Evolutionary conservation across 2,113 vertebrate species (phyloP).

Genomic region (Mobula birostris): DNA sequence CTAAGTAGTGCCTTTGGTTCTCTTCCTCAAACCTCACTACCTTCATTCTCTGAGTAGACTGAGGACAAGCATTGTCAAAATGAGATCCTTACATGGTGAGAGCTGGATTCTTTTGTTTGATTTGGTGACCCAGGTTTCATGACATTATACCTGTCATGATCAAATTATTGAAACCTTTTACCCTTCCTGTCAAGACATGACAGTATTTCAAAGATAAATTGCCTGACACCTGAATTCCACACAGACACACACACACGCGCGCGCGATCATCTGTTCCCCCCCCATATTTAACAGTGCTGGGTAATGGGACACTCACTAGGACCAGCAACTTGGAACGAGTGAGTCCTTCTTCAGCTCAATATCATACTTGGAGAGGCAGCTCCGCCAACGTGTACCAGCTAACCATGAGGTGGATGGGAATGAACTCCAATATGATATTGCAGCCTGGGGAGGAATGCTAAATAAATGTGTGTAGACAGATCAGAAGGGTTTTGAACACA

Average conservation of each 20-base stretch:
- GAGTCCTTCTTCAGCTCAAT: neutral
- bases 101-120: neutral
- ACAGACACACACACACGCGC: no score
- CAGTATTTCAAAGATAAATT: neutral
- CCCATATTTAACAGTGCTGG: neutral
- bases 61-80: neutral
- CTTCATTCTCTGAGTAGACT: neutral
- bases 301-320: neutral
- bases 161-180: neutral
- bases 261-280: no score
- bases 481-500: neutral
- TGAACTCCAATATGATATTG: neutral
- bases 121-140: neutral
- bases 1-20: neutral
- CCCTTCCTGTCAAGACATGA: neutral
- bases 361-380: no score
- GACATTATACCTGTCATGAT: neutral
- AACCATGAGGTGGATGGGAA: neutral
- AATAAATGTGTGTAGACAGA: neutral
- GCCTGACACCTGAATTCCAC: neutral
- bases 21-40: neutral
- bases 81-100: neutral
- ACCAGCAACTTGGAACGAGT: neutral
- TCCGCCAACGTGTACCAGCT: neutral
- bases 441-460: neutral